A percentile compares a stretch with the other conserved stretches of the same genome.
Conservation (phyloP, 2,113 vertebrate genomes). For the Nibea coibor region DNA sequence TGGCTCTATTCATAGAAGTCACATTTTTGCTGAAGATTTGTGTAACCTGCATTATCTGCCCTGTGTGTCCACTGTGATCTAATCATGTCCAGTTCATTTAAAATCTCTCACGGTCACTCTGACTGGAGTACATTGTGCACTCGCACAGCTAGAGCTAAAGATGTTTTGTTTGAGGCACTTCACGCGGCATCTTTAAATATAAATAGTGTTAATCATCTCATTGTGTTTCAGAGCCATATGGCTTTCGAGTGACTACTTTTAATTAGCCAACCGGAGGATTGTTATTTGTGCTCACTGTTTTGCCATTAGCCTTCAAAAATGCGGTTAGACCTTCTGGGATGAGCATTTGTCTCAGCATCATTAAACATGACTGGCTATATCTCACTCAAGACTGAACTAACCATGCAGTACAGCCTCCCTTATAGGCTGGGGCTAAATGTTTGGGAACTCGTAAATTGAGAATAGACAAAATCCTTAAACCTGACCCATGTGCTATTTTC, state of each 20-base stretch:
- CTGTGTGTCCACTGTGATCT: neutral
- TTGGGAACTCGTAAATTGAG: neutral
- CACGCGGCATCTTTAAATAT: neutral
- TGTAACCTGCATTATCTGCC: neutral
- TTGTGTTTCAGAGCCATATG: neutral
- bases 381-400: conserved; percentile 1
- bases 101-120: neutral
- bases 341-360: neutral
- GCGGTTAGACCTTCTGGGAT: neutral
- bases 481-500: neutral
- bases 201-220: neutral
- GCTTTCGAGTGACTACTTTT: neutral
- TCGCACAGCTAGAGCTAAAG: neutral
- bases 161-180: neutral
- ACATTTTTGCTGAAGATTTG: neutral
- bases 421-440: neutral
- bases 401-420: neutral
- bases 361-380: neutral
- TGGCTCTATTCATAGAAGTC: neutral
- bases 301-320: neutral
- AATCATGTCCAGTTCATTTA: neutral
- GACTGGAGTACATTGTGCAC: neutral
- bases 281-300: neutral
- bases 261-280: conserved; percentile 3
- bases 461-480: neutral